A percentile compares a stretch with the other conserved stretches of the same genome.
phyloP scores from a whole-genome alignment of 2,113 vertebrate genomes.

The Haplochromis vanheusdeni region DNA sequence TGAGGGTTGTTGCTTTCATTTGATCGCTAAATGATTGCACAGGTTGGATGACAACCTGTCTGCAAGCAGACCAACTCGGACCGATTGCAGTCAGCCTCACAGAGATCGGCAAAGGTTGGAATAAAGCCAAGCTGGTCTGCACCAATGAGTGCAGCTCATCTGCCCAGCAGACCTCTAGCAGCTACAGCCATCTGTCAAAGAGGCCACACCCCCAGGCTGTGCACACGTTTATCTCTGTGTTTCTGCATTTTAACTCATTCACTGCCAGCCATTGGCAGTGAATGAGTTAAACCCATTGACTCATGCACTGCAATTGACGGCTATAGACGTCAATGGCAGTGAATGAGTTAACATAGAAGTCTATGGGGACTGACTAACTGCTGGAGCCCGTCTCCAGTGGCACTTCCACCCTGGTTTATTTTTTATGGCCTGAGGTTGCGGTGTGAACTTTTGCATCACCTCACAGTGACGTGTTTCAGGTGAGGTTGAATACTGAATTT shows the following conservation, averaged over 20 bases:
- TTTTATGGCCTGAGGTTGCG: accelerated
- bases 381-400: not conserved
- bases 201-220: not conserved
- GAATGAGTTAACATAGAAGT: too few species aligned
- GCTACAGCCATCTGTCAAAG: not conserved
- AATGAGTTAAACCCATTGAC: too few species aligned
- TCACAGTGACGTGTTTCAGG: not conserved
- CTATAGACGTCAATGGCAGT: too few species aligned
- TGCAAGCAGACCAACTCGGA: not conserved
- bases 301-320: too few species aligned
- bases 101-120: too few species aligned
- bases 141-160: not conserved
- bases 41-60: not conserved
- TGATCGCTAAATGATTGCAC: accelerated
- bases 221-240: accelerated
- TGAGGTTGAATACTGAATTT: not conserved
- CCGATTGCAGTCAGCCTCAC: not conserved
- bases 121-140: too few species aligned
- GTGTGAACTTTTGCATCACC: not conserved
- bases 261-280: too few species aligned
- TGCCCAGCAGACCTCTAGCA: not conserved
- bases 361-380: not conserved
- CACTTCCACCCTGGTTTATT: not conserved
- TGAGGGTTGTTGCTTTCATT: not conserved
- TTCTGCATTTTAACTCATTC: not conserved